A percentile compares a stretch with the other conserved stretches of the same genome.
phyloP scores from a whole-genome alignment of 2,113 vertebrate species.

The Callipepla californica region DNA sequence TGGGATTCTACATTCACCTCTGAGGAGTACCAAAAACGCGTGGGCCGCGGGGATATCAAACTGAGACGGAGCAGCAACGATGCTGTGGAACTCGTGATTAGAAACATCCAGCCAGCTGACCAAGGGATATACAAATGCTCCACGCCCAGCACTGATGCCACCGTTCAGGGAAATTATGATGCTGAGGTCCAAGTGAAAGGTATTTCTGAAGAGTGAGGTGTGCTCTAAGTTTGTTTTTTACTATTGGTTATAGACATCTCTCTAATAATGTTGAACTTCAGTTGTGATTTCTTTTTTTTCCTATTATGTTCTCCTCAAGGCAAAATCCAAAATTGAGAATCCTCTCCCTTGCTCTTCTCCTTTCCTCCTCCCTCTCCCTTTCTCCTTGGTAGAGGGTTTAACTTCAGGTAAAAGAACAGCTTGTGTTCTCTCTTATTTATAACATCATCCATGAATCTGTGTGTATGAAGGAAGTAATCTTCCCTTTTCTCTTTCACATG shows the following conservation, averaged over 20 bases:
- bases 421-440: background rate
- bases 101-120: conserved; percentile 79
- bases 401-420: background rate
- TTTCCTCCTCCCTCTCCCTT: too few relatives aligned
- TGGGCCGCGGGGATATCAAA: conserved; percentile 80
- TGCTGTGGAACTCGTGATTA: conserved; percentile 87
- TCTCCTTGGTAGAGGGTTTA: background rate
- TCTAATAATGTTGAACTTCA: background rate
- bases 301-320: background rate
- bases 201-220: conserved; percentile 74
- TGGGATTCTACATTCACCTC: conserved; percentile 87
- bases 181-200: conserved; percentile 89
- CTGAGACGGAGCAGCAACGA: conserved; percentile 82
- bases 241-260: background rate
- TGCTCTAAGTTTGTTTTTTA: conserved; percentile 16
- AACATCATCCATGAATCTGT: background rate
- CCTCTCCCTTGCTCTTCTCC: too few relatives aligned
- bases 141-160: conserved; percentile 93
- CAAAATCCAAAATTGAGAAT: background rate
- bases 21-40: conserved; percentile 77
- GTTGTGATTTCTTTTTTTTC: background rate
- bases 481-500: background rate
- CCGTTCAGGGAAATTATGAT: conserved; percentile 90
- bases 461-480: background rate
- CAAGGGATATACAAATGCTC: conserved; percentile 88